Base-by-base conservation (phyloP, 1,140 invertebrate species). In the Drosophila rufa region DNA sequence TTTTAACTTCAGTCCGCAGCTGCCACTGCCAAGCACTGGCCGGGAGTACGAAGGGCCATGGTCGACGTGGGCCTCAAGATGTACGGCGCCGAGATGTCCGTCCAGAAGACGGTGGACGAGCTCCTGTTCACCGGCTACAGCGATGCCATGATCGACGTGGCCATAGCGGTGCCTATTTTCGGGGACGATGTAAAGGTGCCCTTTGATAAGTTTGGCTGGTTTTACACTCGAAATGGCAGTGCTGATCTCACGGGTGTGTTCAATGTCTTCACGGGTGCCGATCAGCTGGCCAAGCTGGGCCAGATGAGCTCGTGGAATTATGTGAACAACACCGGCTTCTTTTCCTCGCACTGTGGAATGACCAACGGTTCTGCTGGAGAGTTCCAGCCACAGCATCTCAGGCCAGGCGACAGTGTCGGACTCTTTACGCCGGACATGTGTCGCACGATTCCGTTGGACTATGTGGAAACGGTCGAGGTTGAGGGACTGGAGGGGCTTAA, bases 141-240 rank as follows among this genome's bases (percentile, higher is more conserved):
- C 0, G 97, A 98, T 84, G 76, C 94, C 0, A 91, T 97, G 17
- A 94, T 97, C 42, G 94, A 95, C 27, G 84, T 96, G 38, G 95
- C 95, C 1, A 94, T 94, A 45, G 94, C 93, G 67, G 62, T 96
- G 45, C 95, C 95, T 2, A 65, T 92, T 15, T 92, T 93, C 19
- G 91, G 91, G 0, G 89, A 87, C n/a, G 89, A 92, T 0, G 82
- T 93, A 0, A 93, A 95, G 2, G 95, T 95, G 5, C 94, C 94
- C 0, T 95, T 95, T 40, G 96, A 97, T 84, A 95, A 94, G 80
- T 97, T 97, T 91, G 97, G 96, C 30, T 96, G 96, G 94, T 97
- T 97, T 93, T 97, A 97, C 92, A 94, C 94, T 95, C 95, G 96
- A 91, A 97, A 97, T 77, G 96, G 95, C 73, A 96, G 96, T 0